phyloP scores from a whole-genome alignment of 1,140 invertebrate species.

The Hycleus cichorii region DNA sequence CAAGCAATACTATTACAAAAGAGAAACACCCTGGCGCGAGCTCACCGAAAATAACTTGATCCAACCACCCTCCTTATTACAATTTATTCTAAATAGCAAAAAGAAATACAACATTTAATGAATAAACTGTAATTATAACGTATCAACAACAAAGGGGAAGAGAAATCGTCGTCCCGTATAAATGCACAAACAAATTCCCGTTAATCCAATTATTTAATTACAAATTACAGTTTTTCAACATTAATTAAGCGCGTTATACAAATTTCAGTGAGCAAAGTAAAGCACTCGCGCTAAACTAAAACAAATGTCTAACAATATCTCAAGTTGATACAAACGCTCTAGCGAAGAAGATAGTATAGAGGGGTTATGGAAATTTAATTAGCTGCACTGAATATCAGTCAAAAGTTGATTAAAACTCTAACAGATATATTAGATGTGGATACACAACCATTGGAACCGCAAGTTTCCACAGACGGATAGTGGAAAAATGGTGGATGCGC shows the following conservation, averaged over 20 bases:
- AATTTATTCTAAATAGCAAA: not conserved
- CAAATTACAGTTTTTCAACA: slow-evolving; percentile 27
- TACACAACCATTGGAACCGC: no score
- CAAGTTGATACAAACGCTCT: slow-evolving; percentile 13
- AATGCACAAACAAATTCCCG: slow-evolving; percentile 20
- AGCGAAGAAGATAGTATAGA: not conserved
- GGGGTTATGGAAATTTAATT: slow-evolving; percentile 26
- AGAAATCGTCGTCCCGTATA: slow-evolving; percentile 10
- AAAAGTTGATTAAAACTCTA: slow-evolving; percentile 28
- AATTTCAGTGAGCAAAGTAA: slow-evolving; percentile 22
- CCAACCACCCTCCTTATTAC: not conserved
- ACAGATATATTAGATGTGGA: slow-evolving; percentile 19
- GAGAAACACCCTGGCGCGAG: slow-evolving; percentile 1
- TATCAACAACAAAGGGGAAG: slow-evolving; percentile 1
- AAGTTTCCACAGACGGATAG: not conserved
- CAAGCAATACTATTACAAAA: slow-evolving; percentile 10
- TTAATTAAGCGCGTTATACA: slow-evolving; percentile 25
- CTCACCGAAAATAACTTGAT: not conserved
- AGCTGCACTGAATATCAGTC: slow-evolving; percentile 26
- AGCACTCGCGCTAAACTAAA: slow-evolving; percentile 19
- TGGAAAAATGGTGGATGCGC: not conserved
- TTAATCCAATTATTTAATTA: slow-evolving; percentile 27
- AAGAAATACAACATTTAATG: not conserved
- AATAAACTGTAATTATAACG: slow-evolving; percentile 18
- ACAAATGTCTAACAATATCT: slow-evolving; percentile 28